These are phyloP conservation scores for Oxyura jamaicensis DNA, from an alignment of 2,113 vertebrate genomes.

Conservation along the genomic window DNA sequence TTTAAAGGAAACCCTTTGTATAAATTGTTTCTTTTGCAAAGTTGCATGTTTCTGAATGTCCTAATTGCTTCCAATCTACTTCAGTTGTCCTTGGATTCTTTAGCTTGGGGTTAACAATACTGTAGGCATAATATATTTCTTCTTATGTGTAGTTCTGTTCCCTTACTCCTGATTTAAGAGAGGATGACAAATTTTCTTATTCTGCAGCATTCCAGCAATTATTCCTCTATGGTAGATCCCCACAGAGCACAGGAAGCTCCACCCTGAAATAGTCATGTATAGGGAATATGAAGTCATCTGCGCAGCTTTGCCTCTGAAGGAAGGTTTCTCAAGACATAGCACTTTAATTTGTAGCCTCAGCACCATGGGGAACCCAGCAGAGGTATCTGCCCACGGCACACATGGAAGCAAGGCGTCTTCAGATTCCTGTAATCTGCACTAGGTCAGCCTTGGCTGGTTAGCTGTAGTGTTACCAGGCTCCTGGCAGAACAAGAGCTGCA, in stretches of 20 bases:
- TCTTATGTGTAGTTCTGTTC: not conserved
- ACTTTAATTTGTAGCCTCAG: not conserved
- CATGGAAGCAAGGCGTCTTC: not conserved
- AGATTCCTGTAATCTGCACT: not conserved
- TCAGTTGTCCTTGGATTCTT: not conserved
- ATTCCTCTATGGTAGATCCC: not conserved
- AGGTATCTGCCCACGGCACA: not conserved
- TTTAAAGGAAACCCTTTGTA: constrained; percentile 26
- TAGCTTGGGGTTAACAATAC: not conserved
- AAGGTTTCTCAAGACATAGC: not conserved
- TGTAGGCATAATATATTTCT: not conserved
- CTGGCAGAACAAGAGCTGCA: not conserved
- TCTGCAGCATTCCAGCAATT: not conserved
- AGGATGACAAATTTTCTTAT: not conserved
- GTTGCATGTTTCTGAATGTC: not conserved
- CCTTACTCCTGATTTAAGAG: not conserved
- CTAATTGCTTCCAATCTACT: constrained; percentile 9
- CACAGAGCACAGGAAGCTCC: not conserved
- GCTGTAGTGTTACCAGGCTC: not conserved
- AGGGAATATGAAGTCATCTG: not conserved
- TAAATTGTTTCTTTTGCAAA: constrained; percentile 30
- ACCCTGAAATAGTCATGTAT: constrained; percentile 15
- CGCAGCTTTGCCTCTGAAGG: not conserved
- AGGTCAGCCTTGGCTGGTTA: not conserved
- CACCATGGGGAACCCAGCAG: not conserved